Conservation (phyloP, 2,797 vertebrate genomes). For the Micromesistius poutassou region DNA sequence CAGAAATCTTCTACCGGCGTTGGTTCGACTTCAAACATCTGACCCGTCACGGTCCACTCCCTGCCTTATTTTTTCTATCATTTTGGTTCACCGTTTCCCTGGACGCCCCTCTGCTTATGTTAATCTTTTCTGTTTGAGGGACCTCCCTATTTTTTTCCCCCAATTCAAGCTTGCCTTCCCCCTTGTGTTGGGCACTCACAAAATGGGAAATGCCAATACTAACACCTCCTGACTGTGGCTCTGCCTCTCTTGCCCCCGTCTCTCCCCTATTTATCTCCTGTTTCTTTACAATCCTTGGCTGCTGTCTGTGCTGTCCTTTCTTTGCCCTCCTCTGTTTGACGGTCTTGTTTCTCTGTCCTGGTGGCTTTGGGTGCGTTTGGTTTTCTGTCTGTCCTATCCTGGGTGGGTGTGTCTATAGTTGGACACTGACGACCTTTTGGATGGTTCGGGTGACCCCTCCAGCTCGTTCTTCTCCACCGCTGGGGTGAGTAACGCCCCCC, state of each 20-base stretch:
- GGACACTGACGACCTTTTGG: slow-evolving; percentile 97
- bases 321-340: slow-evolving; percentile 61
- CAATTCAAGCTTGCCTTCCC: slow-evolving; percentile 39
- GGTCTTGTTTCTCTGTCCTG: slow-evolving; percentile 51
- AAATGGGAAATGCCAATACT: slow-evolving; percentile 63
- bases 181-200: slow-evolving; percentile 44
- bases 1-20: background rate
- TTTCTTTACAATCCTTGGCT: slow-evolving; percentile 55
- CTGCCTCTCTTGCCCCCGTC: slow-evolving; percentile 46
- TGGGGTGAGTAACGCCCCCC: slow-evolving; percentile 84
- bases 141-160: slow-evolving; percentile 22
- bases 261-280: slow-evolving; percentile 50
- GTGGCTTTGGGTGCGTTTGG: slow-evolving; percentile 54
- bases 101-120: slow-evolving; percentile 35
- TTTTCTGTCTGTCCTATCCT: slow-evolving; percentile 71
- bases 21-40: background rate
- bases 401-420: slow-evolving; percentile 83
- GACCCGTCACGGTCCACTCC: slow-evolving; percentile 33
- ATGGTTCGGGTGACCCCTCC: slow-evolving; percentile 89
- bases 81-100: slow-evolving; percentile 25
- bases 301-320: slow-evolving; percentile 62
- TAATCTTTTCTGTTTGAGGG: slow-evolving; percentile 44
- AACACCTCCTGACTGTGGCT: slow-evolving; percentile 53
- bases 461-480: slow-evolving; percentile 91
- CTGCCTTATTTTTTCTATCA: slow-evolving; percentile 20